Evolutionary conservation across 2,113 vertebrate genomes (phyloP), one percentile per base, ranked within the genome.

Genomic region (Mirounga angustirostris): DNA sequence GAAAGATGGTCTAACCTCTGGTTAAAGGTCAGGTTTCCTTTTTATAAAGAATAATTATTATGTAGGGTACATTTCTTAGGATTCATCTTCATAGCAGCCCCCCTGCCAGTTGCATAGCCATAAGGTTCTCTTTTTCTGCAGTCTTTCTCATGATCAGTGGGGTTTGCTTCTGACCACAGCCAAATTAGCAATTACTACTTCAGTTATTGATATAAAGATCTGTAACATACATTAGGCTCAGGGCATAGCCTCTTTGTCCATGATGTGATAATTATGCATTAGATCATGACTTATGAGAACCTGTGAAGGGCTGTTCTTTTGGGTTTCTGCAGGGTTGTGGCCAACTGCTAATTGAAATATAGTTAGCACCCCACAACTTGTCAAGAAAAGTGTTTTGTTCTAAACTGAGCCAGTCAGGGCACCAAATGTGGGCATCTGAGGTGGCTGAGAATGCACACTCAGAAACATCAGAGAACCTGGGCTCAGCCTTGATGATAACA

Each of bases 401-500:
- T 94, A 65, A 85, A 90, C 65, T 26, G 85, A 96, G 84, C 54
- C 52, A 46, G 14, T 26, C 79, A 97, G 87, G n/a, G 33, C 89
- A 78, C 96, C 65, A 96, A 92, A 92, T 83, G 79, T 86, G 54
- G 84, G 36, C 93, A 94, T 94, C 52, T 3, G 82, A 95, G 92
- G 52, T 80, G 94, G 76, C 86, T 95, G 67, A 81, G 71, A 97
- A 95, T 89, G 96, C 94, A 95, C 82, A 97, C 81, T 96, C 73
- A 71, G 52, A 97, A 86, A 95, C 96, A 97, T 91, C 82, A 97
- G 97, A 97, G 96, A 96, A 95, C 33, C 52, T n/a, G 63, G 36
- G 18, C 36, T 92, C 65, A 63, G 82, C 81, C 61, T 28, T 90
- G 56, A 15, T 33, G 96, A 97, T 96, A 95, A 97, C 63, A 52